phyloP scores from a whole-genome alignment of 1,140 invertebrate genomes.

The Luehdorfia chinensis region DNA sequence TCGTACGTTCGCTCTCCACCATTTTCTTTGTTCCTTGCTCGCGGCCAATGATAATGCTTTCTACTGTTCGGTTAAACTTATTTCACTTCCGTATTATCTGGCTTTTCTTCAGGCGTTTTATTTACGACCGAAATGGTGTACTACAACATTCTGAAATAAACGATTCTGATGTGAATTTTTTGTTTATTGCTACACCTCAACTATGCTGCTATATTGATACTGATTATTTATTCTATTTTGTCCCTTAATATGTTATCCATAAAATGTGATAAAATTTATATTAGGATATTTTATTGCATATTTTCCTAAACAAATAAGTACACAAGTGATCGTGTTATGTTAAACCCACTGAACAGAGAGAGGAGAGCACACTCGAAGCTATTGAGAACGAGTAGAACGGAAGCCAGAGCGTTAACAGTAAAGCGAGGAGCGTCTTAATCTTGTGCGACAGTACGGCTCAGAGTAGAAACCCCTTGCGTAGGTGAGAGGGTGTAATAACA shows the following conservation, averaged over 20 bases:
- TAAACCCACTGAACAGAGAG: constrained; percentile 36
- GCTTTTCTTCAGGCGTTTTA: constrained; percentile 67
- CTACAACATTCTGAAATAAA: constrained; percentile 56
- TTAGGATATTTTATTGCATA: too few species aligned
- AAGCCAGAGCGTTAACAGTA: constrained; percentile 55
- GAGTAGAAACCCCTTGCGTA: constrained; percentile 63
- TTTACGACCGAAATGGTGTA: constrained; percentile 64
- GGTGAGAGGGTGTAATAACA: constrained; percentile 74
- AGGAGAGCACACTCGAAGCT: constrained; percentile 37
- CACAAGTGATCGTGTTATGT: constrained; percentile 34
- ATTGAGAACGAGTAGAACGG: constrained; percentile 46
- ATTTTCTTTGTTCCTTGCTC: constrained; percentile 75
- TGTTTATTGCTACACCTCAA: too few species aligned
- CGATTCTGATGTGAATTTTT: too few species aligned
- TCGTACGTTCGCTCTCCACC: constrained; percentile 72
- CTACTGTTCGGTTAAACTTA: constrained; percentile 74
- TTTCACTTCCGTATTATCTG: constrained; percentile 71
- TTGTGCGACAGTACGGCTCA: constrained; percentile 58
- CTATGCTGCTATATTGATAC: too few species aligned
- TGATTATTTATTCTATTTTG: too few species aligned
- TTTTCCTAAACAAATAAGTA: constrained; percentile 8
- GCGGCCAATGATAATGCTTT: constrained; percentile 74
- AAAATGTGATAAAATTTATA: too few species aligned
- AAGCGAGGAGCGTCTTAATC: constrained; percentile 66
- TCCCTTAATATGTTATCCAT: too few species aligned